These are phyloP conservation scores for Andrena dorsata DNA, from an alignment of 2,888 invertebrate species.

Conservation along the genomic window DNA sequence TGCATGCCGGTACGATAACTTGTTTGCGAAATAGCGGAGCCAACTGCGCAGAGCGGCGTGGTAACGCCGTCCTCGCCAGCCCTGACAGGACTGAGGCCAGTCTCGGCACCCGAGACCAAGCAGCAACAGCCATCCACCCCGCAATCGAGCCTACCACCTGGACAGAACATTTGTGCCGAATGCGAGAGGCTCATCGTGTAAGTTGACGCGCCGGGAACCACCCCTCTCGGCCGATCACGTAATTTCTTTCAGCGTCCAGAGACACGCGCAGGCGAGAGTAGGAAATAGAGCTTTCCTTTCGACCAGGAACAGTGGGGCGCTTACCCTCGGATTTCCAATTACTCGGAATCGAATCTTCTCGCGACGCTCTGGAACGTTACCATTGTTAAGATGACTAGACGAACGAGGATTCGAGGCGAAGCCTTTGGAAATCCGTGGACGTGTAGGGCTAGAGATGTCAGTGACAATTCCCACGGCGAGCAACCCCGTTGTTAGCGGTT, in stretches of 20 bases:
- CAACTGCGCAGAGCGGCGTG: conserved; percentile 84
- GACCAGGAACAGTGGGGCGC: conserved; percentile 1
- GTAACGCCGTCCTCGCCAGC: conserved; percentile 85
- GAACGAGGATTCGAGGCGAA: neutral
- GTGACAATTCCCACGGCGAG: conserved; percentile 13
- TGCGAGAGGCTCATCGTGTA: conserved; percentile 99
- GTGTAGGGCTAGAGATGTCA: conserved; percentile 17
- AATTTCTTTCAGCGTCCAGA: conserved; percentile 64
- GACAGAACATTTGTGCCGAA: conserved; percentile 97
- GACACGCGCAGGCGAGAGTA: conserved; percentile 41
- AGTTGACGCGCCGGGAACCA: conserved; percentile 86
- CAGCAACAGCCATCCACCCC: conserved; percentile 85
- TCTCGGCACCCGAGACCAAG: conserved; percentile 89
- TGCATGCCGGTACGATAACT: conserved; percentile 72
- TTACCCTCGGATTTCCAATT: neutral
- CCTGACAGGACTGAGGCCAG: conserved; percentile 88
- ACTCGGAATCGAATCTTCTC: neutral
- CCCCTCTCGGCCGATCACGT: conserved; percentile 16
- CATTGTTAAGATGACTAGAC: too few species aligned
- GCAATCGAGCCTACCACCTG: conserved; percentile 90
- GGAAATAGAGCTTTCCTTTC: conserved; percentile 33
- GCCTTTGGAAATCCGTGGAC: neutral
- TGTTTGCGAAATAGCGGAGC: conserved; percentile 82
- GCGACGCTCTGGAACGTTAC: too few species aligned
- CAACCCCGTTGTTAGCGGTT: conserved; percentile 10